phyloP scores from a whole-genome alignment of 2,797 vertebrate species.

The Lacerta viridis region DNA sequence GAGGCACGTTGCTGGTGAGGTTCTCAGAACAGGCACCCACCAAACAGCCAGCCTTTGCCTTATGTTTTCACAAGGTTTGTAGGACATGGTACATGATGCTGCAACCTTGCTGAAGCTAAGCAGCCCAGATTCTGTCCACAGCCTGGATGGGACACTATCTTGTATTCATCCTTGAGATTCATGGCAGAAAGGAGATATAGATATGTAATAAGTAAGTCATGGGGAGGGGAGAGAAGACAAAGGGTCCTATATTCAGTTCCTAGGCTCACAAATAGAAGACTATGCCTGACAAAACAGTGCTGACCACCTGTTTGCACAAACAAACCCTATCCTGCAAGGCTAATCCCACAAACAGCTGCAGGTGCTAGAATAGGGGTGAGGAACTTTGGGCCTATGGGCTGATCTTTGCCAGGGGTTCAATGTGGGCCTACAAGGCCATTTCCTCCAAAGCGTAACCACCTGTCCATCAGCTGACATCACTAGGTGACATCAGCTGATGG shows the following conservation, averaged over 20 bases:
- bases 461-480: too few species aligned
- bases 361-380: neutral
- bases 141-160: neutral
- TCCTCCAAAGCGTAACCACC: too few species aligned
- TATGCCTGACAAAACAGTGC: neutral
- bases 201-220: neutral
- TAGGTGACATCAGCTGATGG: too few species aligned
- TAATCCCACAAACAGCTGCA: neutral
- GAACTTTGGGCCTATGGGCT: too few species aligned
- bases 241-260: neutral
- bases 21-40: neutral
- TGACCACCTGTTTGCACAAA: neutral
- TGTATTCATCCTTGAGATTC: neutral
- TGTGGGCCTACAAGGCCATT: too few species aligned
- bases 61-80: neutral
- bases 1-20: neutral
- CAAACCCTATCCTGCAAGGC: neutral
- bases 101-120: too few species aligned
- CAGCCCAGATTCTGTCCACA: too few species aligned
- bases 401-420: too few species aligned
- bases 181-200: neutral
- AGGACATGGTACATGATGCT: neutral
- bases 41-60: neutral
- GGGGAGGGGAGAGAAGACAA: too few species aligned
- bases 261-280: neutral